Evolutionary conservation across 2,113 vertebrate species (phyloP).

Genomic region (Manacus vitellinus): DNA sequence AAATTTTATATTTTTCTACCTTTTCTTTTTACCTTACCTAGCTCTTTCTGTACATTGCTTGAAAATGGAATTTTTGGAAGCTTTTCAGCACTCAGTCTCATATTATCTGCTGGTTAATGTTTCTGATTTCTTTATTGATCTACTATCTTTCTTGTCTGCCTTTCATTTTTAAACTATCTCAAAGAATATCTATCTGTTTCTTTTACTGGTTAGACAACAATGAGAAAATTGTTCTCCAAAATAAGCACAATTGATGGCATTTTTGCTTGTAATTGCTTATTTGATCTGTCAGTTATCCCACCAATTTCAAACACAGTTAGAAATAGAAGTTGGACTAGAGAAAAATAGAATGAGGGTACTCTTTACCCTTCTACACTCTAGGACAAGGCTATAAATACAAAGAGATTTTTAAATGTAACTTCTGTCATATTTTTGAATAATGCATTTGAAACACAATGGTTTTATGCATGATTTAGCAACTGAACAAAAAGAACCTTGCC

Average conservation of each 20-base stretch:
- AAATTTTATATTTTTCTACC: not conserved
- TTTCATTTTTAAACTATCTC: constrained; percentile 22
- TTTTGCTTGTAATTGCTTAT: constrained; percentile 22
- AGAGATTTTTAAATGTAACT: not conserved
- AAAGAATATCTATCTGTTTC: not conserved
- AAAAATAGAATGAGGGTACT: not conserved
- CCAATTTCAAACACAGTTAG: constrained; percentile 3
- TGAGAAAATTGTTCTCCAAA: constrained; percentile 20
- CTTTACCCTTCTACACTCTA: not conserved
- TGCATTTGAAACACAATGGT: not conserved
- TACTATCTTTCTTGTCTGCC: not conserved
- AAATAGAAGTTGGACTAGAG: not conserved
- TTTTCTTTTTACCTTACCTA: not conserved
- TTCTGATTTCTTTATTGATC: constrained; percentile 48
- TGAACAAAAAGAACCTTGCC: not conserved
- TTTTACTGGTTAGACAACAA: constrained; percentile 28
- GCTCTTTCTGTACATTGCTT: not conserved
- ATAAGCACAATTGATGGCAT: not conserved
- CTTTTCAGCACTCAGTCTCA: not conserved
- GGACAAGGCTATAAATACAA: not conserved
- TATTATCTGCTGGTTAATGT: not conserved
- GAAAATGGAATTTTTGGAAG: constrained; percentile 6
- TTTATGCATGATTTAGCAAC: not conserved
- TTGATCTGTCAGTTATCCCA: constrained; percentile 24
- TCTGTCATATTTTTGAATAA: not conserved